Percentiles rank a stretch among this genome's conserved stretches.
Evolutionary conservation across 2,888 invertebrate species (phyloP).

Genomic region (Leptothorax acervorum): DNA sequence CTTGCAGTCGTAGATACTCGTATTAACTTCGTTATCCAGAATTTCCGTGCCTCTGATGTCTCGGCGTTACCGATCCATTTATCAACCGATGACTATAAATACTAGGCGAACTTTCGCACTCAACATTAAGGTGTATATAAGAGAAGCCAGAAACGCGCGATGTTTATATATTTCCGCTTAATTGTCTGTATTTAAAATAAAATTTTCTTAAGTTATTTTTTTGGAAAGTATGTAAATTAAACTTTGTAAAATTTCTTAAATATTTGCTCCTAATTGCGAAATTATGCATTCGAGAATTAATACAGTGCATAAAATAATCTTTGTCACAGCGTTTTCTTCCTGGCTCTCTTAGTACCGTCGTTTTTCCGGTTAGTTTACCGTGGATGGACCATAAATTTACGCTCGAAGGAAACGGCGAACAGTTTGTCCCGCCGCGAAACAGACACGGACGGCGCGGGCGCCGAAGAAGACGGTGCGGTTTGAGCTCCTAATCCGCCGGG

Average conservation of each 20-base stretch:
- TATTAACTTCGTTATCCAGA: slow-evolving; percentile 8
- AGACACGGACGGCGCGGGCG: slow-evolving; percentile 13
- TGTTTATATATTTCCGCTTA: not conserved
- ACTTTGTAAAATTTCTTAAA: not conserved
- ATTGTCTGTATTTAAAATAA: not conserved
- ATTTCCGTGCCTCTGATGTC: not conserved
- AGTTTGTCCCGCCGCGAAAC: slow-evolving; percentile 49
- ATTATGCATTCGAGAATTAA: slow-evolving; percentile 13
- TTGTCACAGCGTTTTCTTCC: not conserved
- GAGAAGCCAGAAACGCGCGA: not conserved
- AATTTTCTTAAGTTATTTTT: not conserved
- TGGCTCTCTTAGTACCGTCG: not conserved
- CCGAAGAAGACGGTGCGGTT: slow-evolving; percentile 37
- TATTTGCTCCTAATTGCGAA: not conserved
- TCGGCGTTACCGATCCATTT: not conserved
- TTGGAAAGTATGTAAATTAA: not conserved
- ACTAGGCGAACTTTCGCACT: not conserved
- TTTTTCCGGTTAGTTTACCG: slow-evolving; percentile 32
- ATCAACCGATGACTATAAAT: not conserved
- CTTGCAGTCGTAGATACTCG: not conserved
- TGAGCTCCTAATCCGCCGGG: slow-evolving; percentile 47
- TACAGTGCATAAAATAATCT: not conserved
- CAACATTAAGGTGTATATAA: not conserved
- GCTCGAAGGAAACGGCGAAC: slow-evolving; percentile 44
- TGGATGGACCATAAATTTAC: slow-evolving; percentile 39